Evolutionary conservation across 30 jellyfish, hydroid and myxozoan genomes (phyloP).

Genomic region (Catostylus mosaicus): DNA sequence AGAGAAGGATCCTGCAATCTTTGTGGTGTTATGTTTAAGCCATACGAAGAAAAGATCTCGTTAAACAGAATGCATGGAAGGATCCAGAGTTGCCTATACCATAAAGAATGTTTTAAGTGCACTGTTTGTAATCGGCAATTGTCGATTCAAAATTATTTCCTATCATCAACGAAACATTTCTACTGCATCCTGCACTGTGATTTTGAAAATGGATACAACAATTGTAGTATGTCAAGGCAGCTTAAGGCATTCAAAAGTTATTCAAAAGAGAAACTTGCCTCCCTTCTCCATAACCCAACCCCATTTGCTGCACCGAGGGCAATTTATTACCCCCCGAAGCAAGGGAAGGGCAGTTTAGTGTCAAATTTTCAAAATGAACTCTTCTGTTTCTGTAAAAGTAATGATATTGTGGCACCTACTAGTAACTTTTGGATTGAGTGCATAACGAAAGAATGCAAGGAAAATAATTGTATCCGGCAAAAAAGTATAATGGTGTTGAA

Average conservation of each 20-base stretch:
- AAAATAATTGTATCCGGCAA: conserved; percentile 49
- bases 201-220: conserved; percentile 74
- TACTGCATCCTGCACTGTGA: conserved; percentile 90
- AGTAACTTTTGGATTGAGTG: conserved; percentile 93
- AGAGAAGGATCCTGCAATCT: conserved; percentile 47
- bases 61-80: conserved; percentile 69
- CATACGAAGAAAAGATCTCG: conserved; percentile 70
- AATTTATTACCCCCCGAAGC: conserved; percentile 4
- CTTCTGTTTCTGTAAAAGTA: conserved; percentile 74
- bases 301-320: conserved; percentile 58
- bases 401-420: conserved; percentile 32
- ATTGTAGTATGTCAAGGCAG: conserved; percentile 75
- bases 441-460: conserved; percentile 74
- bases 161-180: conserved; percentile 73
- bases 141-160: conserved; percentile 73
- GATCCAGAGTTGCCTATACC: conserved; percentile 65
- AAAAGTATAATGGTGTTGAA: conserved; percentile 45
- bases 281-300: conserved; percentile 54
- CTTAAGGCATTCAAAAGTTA: conserved; percentile 71
- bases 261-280: conserved; percentile 57
- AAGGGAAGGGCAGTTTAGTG: neutral
- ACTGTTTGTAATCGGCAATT: conserved; percentile 77
- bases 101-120: conserved; percentile 83
- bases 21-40: conserved; percentile 59
- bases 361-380: conserved; percentile 33